phyloP scores from a whole-genome alignment of 2,113 vertebrate species.

The Dipodomys merriami region DNA sequence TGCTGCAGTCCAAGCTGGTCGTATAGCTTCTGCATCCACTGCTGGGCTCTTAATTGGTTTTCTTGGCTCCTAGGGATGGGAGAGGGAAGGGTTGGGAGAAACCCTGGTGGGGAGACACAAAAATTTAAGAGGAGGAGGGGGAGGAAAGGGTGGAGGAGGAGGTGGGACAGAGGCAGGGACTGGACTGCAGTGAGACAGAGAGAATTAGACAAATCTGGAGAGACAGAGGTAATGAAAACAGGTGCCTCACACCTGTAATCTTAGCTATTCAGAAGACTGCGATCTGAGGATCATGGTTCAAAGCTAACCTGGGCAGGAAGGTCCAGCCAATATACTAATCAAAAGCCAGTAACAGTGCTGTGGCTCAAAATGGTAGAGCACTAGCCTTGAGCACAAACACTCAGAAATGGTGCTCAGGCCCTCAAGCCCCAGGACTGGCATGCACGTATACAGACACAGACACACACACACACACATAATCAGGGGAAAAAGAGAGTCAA shows the following conservation, averaged over 20 bases:
- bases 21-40: constrained; percentile 89
- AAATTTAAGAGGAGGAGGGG: not conserved
- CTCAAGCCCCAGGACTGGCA: not conserved
- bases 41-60: constrained; percentile 89
- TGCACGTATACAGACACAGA: no score
- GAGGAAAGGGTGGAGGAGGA: not conserved
- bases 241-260: no score
- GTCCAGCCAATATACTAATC: no score
- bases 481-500: no score
- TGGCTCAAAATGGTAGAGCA: no score
- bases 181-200: not conserved
- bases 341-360: no score
- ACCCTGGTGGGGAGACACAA: not conserved
- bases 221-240: not conserved
- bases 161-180: not conserved
- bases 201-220: not conserved
- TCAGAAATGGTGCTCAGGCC: no score
- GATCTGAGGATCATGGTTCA: no score
- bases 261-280: no score
- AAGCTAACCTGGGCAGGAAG: no score
- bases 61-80: constrained; percentile 87
- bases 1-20: constrained; percentile 92
- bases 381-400: no score
- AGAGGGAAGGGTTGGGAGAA: constrained; percentile 31
- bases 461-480: no score